Evolutionary conservation across 2,797 vertebrate species (phyloP), one percentile per base, ranked within the genome.

Genomic region (Parauchenoglanis ngamensis): DNA sequence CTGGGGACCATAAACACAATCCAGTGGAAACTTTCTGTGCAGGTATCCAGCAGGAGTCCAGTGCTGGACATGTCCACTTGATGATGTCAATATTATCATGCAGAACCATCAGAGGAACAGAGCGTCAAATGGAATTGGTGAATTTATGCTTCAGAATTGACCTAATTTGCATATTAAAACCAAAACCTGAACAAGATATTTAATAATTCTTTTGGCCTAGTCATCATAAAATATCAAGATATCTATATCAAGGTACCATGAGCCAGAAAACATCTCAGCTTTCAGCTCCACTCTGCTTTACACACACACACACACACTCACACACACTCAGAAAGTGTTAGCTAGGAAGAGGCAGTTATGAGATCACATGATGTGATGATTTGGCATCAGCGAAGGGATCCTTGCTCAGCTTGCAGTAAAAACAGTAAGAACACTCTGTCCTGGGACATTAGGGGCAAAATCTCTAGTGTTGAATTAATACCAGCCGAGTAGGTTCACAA

Each of bases 381-480:
- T 76, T 67, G 49, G 19, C 44, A 46, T 63, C 25, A 57, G 57
- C 46, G 23, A 59, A 28, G 40, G 49, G 56, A 52, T 78, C 73
- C 73, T 23, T 6, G 8, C 31, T 57, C 40, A 61, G 21, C 35
- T 11, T 46, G 57, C 52, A 65, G 84, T 87, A 44, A 61, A 57
- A 81, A n/a, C 57, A 63, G 35, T 61, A 61, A 81, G 57, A n/a
- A 96, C 96, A 95, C 92, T 94, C 92, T 96, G 95, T 95, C 92
- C 95, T 89, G 87, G 90, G 91, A 91, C 89, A 90, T 88, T 75
- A 59, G 5, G 65, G 83, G 70, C 3, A 49, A 82, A 67, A n/a
- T 31, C 61, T 3, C 10, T 2, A 31, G 80, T 49, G 46, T 11
- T 52, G 63, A 31, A 52, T 52, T 31, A 52, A 21, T 83, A 67